These are phyloP conservation scores for Orientallactaga sibirica DNA, from an alignment of 2,797 vertebrate species.

Conservation along the genomic window DNA sequence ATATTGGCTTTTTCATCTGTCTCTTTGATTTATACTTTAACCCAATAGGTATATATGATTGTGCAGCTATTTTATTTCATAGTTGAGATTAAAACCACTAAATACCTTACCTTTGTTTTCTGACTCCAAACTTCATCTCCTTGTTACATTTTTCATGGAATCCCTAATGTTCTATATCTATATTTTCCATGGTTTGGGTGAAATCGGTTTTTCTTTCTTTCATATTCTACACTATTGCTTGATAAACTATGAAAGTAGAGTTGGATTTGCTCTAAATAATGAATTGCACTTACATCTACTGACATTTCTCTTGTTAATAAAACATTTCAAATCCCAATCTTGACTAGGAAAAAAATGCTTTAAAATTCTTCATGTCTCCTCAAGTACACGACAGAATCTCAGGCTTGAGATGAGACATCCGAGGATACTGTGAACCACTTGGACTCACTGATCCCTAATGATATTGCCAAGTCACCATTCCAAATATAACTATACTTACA, in stretches of 20 bases:
- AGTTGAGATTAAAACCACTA: constrained; percentile 37
- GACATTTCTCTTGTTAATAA: constrained; percentile 61
- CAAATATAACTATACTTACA: background rate
- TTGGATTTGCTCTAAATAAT: constrained; percentile 57
- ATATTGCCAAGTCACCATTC: background rate
- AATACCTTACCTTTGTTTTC: constrained; percentile 4
- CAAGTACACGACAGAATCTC: background rate
- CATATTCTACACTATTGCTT: constrained; percentile 4
- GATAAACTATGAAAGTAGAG: constrained; percentile 37
- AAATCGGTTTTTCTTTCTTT: constrained; percentile 49
- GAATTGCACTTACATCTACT: background rate
- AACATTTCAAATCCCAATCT: background rate
- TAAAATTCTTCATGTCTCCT: constrained; percentile 18
- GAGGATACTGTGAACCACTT: background rate
- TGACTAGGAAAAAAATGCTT: constrained; percentile 57
- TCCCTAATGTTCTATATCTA: background rate
- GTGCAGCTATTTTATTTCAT: background rate
- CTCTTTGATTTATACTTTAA: constrained; percentile 10
- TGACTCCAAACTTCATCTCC: background rate
- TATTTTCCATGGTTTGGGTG: constrained; percentile 1
- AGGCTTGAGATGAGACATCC: background rate
- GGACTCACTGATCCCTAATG: constrained; percentile 11
- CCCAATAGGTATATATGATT: background rate
- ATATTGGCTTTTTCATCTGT: background rate
- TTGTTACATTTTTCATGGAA: background rate